phyloP scores from a whole-genome alignment of 2,113 vertebrate genomes.

The Rhinogobius similis region DNA sequence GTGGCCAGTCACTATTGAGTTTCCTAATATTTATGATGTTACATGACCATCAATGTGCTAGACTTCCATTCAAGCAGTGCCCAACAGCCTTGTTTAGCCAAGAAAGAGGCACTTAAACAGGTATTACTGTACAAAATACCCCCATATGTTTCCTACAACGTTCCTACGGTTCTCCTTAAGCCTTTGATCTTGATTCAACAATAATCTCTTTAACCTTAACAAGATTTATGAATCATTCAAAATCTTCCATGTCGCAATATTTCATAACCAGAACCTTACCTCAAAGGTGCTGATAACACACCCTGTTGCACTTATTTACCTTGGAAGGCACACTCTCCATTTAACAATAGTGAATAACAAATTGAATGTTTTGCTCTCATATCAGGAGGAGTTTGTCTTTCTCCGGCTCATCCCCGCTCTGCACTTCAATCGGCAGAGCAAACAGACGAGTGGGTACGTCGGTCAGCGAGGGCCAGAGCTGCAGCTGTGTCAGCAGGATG shows the following conservation, averaged over 20 bases:
- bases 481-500: slow-evolving; percentile 64
- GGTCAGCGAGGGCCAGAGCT: slow-evolving; percentile 37
- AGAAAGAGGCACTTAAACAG: not conserved
- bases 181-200: not conserved
- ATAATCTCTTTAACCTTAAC: slow-evolving; percentile 28
- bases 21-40: too few species aligned
- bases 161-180: not conserved
- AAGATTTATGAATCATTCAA: slow-evolving; percentile 41
- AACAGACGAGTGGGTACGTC: slow-evolving; percentile 39
- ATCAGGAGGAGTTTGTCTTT: slow-evolving; percentile 19
- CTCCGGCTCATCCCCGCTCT: slow-evolving; percentile 10
- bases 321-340: slow-evolving; percentile 4
- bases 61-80: not conserved
- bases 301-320: not conserved
- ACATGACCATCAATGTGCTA: too few species aligned
- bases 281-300: slow-evolving; percentile 1
- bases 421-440: slow-evolving; percentile 36
- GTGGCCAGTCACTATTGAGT: too few species aligned
- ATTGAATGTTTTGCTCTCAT: slow-evolving; percentile 8
- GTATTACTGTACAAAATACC: not conserved
- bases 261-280: slow-evolving; percentile 17
- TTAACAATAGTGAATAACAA: not conserved
- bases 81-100: not conserved
- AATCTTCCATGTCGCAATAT: not conserved
- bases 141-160: not conserved